Evolutionary conservation across 2,888 invertebrate genomes (phyloP).

Genomic region (Amaurobius ferox): DNA sequence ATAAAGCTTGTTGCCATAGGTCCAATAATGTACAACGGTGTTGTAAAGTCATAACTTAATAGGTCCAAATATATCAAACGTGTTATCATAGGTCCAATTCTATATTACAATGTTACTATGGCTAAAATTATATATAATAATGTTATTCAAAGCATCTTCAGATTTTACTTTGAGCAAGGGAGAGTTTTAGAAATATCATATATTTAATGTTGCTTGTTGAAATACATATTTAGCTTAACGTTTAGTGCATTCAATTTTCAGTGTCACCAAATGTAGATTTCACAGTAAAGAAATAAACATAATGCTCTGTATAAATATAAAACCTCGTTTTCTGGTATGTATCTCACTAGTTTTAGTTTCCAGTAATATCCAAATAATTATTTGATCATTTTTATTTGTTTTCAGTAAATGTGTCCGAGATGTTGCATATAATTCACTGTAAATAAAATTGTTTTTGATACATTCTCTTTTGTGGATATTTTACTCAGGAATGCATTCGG

Average conservation of each 20-base stretch:
- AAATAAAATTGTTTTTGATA: background rate
- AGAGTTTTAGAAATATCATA: background rate
- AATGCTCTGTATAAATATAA: background rate
- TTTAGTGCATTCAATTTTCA: background rate
- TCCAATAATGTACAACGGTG: background rate
- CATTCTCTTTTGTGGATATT: background rate
- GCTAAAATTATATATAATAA: background rate
- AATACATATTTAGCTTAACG: background rate
- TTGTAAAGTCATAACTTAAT: background rate
- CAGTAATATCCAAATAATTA: background rate
- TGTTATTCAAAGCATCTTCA: background rate
- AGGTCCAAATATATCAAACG: background rate
- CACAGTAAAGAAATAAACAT: background rate
- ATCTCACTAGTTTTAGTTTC: background rate
- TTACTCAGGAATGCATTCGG: too few species aligned
- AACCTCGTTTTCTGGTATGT: background rate
- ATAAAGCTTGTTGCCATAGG: background rate
- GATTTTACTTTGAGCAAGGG: background rate
- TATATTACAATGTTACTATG: background rate
- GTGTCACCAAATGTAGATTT: background rate
- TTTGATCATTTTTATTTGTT: background rate
- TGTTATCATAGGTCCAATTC: background rate
- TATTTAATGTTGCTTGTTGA: background rate
- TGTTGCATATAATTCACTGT: background rate
- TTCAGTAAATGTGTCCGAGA: background rate